Conservation (phyloP, 2,113 vertebrate species). For the Chloroceryle aenea region DNA sequence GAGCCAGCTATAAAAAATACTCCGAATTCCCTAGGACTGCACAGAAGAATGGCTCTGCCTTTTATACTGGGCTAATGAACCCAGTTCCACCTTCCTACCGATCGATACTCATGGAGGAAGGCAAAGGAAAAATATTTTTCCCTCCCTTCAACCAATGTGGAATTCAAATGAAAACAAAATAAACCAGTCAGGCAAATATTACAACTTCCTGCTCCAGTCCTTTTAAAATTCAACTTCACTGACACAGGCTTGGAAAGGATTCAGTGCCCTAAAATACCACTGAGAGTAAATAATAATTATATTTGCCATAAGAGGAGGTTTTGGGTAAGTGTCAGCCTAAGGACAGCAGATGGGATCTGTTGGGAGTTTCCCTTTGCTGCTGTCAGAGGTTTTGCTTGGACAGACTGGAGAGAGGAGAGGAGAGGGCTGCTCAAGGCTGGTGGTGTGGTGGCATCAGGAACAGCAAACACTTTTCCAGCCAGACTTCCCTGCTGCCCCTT, state of each 20-base stretch:
- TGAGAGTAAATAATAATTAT: conserved; percentile 54
- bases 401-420: no score
- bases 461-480: neutral
- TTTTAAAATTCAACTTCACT: conserved; percentile 12
- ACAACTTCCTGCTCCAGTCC: conserved; percentile 16
- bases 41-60: neutral
- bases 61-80: neutral
- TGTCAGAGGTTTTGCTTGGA: neutral
- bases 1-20: neutral
- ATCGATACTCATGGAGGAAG: neutral
- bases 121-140: conserved; percentile 22
- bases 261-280: conserved; percentile 34
- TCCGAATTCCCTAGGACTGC: neutral
- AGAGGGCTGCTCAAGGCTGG: neutral
- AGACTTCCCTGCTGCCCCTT: neutral
- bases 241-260: conserved; percentile 41
- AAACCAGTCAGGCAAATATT: conserved; percentile 25
- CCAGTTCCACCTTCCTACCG: neutral
- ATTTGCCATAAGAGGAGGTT: conserved; percentile 9
- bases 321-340: conserved; percentile 33
- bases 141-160: neutral
- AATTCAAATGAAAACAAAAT: conserved; percentile 48
- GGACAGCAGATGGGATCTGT: conserved; percentile 33
- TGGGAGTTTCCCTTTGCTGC: neutral
- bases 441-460: neutral